A percentile compares a stretch with the other conserved stretches of the same genome.
phyloP scores from a whole-genome alignment of 2,797 vertebrate genomes.

The Champsocephalus gunnari region DNA sequence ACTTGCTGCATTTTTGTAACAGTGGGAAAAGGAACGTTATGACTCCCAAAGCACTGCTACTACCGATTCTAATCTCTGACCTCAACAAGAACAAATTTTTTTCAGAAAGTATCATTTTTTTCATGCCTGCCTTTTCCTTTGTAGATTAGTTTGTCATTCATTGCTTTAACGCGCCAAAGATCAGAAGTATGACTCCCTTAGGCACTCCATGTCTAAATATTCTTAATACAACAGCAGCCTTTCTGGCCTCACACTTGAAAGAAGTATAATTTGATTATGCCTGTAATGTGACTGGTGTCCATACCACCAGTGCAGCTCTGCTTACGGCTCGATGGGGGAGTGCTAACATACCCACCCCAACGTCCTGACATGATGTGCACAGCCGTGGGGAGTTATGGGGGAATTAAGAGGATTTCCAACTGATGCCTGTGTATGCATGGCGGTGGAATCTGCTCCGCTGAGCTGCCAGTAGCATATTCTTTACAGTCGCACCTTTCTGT shows the following conservation, averaged over 20 bases:
- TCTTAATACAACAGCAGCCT: constrained; percentile 49
- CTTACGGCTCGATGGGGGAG: constrained; percentile 54
- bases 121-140: constrained; percentile 15
- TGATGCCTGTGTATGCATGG: constrained; percentile 75
- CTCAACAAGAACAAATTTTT: constrained; percentile 24
- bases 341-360: constrained; percentile 73
- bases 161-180: constrained; percentile 43
- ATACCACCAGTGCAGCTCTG: constrained; percentile 50
- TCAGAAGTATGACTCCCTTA: constrained; percentile 39
- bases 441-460: constrained; percentile 73
- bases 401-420: constrained; percentile 84
- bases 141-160: constrained; percentile 43
- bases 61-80: constrained; percentile 25
- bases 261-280: constrained; percentile 80
- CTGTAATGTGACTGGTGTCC: constrained; percentile 73
- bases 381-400: constrained; percentile 80
- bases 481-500: constrained; percentile 74
- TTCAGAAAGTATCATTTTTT: constrained; percentile 16
- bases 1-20: background rate
- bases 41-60: constrained; percentile 7
- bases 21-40: background rate
- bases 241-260: constrained; percentile 66
- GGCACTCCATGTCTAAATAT: constrained; percentile 24
- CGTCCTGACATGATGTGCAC: constrained; percentile 78
- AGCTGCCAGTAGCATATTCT: constrained; percentile 70